Percentiles rank a stretch among this genome's conserved stretches.
phyloP scores from a whole-genome alignment of 1,140 invertebrate genomes.

The Polyergus mexicanus region DNA sequence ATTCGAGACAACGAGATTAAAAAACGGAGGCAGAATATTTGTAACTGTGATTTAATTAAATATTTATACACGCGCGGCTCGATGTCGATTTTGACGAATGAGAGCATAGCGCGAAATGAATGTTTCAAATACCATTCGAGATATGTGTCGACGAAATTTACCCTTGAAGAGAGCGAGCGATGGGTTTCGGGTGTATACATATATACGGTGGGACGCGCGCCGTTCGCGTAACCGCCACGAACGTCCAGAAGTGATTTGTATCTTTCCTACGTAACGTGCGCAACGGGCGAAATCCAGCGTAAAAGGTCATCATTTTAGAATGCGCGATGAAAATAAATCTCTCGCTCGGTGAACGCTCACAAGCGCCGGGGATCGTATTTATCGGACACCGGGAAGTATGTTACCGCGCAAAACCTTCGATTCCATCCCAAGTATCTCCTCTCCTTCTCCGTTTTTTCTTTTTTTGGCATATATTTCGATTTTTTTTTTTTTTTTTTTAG shows the following conservation, averaged over 20 bases:
- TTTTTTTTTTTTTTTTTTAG: no score
- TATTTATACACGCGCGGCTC: neutral
- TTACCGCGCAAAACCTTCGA: slow-evolving; percentile 31
- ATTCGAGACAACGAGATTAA: neutral
- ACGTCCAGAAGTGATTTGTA: slow-evolving; percentile 64
- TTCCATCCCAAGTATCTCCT: neutral
- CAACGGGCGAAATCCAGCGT: slow-evolving; percentile 54
- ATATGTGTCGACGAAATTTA: slow-evolving; percentile 47
- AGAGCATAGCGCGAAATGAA: neutral
- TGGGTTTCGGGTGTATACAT: slow-evolving; percentile 1
- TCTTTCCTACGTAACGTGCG: slow-evolving; percentile 51
- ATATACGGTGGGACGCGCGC: slow-evolving; percentile 35
- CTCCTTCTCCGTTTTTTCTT: neutral
- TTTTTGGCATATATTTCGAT: neutral
- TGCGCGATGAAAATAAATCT: slow-evolving; percentile 63
- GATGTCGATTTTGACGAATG: neutral
- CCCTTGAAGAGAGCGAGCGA: slow-evolving; percentile 44
- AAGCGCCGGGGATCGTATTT: slow-evolving; percentile 40
- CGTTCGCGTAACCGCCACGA: slow-evolving; percentile 57
- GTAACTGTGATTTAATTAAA: slow-evolving; percentile 5
- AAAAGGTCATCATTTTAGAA: slow-evolving; percentile 62
- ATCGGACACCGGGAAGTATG: slow-evolving; percentile 13
- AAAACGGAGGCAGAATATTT: neutral
- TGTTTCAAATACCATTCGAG: neutral
- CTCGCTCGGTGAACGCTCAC: slow-evolving; percentile 21